Evolutionary conservation across 1,140 invertebrate genomes (phyloP), one percentile per base, ranked within the genome.

Genomic region (Whitmania pigra): DNA sequence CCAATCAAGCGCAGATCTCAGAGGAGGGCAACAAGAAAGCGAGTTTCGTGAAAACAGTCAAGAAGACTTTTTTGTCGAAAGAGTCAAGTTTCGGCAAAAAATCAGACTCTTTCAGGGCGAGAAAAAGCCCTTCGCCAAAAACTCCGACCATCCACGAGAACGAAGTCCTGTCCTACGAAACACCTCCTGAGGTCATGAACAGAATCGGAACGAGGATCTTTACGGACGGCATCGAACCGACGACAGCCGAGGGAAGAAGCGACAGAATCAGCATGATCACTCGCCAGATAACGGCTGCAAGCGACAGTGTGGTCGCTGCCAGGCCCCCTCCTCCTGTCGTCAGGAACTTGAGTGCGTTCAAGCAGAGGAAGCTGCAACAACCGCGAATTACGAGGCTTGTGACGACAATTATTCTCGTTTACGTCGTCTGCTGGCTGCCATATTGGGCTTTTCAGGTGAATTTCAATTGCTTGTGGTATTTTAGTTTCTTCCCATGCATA

Each of bases 301-400:
- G 22, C 53, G 69, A 36, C 67, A 36, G n/a, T 25, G 18, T 40
- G 5, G 31, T 27, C 20, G 17, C 67, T 6, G 13, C n/a, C 25
- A 66, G 25, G 40, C 55, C 27, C 49, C 43, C 36, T 27, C 27
- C 54, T n/a, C 22, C 22, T 40, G 9, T 49, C 43, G 43, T 17
- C 29, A 63, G 57, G 29, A 63, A 55, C 13, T 40, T 31, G 7
- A 57, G 27, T 54, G 70, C 53, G 9, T 36, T n/a, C 53, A 67
- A 54, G 43, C 29, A 63, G 25, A 53, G 71, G 17, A 92, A 92
- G 0, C 91, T 95, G 78, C 85, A 90, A 22, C 69, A 70, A 25
- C 69, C 69, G 69, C 57, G 67, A 43, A 69, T 75, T 11, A 75
- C 74, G 18, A 53, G 71, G 11, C 71, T 75, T 13, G 74, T 75